Evolutionary conservation across 2,888 invertebrate genomes (phyloP).

Genomic region (Antheraea assamensis): DNA sequence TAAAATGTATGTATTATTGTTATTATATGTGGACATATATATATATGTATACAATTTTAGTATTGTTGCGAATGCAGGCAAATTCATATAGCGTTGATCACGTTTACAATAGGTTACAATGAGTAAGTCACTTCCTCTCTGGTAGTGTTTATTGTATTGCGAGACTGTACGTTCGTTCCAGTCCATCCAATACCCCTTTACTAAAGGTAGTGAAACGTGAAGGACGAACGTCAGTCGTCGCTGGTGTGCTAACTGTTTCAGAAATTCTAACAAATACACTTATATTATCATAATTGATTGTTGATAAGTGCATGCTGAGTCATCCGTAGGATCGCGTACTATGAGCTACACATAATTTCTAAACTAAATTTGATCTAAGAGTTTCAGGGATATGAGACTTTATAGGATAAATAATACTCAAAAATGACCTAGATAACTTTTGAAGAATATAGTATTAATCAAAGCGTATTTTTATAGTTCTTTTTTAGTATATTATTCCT

Average conservation of each 20-base stretch:
- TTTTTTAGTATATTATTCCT: no score
- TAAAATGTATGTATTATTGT: background rate
- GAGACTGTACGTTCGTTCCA: constrained; percentile 37
- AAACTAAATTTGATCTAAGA: background rate
- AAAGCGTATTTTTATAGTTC: background rate
- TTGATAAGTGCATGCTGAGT: background rate
- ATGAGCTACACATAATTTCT: background rate
- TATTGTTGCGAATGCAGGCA: background rate
- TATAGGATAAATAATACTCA: background rate
- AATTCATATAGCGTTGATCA: background rate
- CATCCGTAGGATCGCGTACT: background rate
- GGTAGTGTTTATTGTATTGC: constrained; percentile 40
- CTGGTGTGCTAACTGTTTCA: constrained; percentile 18
- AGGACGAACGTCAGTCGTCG: constrained; percentile 45
- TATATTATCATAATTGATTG: background rate
- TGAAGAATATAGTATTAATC: background rate
- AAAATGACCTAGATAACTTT: background rate
- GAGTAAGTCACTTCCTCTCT: constrained; percentile 1
- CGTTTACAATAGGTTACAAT: background rate
- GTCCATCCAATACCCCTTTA: constrained; percentile 45
- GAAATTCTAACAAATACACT: constrained; percentile 21
- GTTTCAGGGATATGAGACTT: background rate
- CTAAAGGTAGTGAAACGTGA: constrained; percentile 47
- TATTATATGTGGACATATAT: background rate
- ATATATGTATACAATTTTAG: background rate